Percentiles rank a stretch among this genome's conserved stretches.
Evolutionary conservation across 2,113 vertebrate genomes (phyloP).

Genomic region (Rhombomys opimus): DNA sequence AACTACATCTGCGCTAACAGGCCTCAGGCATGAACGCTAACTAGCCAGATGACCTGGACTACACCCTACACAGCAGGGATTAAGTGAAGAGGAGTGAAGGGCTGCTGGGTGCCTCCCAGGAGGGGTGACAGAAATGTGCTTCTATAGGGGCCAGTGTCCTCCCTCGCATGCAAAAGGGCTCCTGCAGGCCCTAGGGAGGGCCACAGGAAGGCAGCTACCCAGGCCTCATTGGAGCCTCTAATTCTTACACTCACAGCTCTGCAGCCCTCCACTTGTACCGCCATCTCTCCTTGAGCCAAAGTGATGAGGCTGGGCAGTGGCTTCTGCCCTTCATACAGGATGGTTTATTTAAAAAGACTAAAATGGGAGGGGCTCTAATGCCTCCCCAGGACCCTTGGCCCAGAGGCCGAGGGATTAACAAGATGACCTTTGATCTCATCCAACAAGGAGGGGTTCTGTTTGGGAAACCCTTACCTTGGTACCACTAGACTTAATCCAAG

Average conservation of each 20-base stretch:
- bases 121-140: conserved; percentile 85
- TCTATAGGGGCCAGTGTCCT: conserved; percentile 80
- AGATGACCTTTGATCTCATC: conserved; percentile 62
- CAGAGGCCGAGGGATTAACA: conserved; percentile 48
- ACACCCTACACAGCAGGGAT: conserved; percentile 81
- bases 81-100: conserved; percentile 33
- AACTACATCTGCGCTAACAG: conserved; percentile 75
- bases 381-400: conserved; percentile 56
- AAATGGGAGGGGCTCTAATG: conserved; percentile 60
- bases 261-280: conserved; percentile 56
- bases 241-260: neutral
- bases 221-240: neutral
- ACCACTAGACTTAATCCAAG: neutral
- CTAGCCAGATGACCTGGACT: conserved; percentile 87
- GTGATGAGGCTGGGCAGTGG: conserved; percentile 79
- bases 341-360: conserved; percentile 77
- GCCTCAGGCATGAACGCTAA: conserved; percentile 73
- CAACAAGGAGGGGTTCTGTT: conserved; percentile 12
- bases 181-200: conserved; percentile 64
- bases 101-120: conserved; percentile 60
- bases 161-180: conserved; percentile 86
- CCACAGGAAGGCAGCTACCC: conserved; percentile 48
- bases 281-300: conserved; percentile 77
- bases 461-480: conserved; percentile 45
- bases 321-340: conserved; percentile 78